phyloP scores from a whole-genome alignment of 2,888 invertebrate species.

The Xestia xanthographa region DNA sequence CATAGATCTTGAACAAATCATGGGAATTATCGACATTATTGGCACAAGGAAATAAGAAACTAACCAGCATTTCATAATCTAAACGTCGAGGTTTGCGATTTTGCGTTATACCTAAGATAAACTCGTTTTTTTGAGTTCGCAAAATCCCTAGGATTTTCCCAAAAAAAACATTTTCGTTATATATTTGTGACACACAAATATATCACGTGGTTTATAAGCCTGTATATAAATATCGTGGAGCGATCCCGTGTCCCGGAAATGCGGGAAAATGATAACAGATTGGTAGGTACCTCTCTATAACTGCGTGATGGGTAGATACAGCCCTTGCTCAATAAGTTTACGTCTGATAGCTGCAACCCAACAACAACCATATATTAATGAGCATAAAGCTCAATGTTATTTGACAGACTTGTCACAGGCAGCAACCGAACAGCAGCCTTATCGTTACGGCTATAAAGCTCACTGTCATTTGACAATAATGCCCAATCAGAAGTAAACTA shows the following conservation, averaged over 20 bases:
- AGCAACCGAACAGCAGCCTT: neutral
- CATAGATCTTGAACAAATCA: neutral
- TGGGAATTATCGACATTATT: neutral
- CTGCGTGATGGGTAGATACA: slow-evolving; percentile 16
- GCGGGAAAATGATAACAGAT: slow-evolving; percentile 57
- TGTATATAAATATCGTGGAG: slow-evolving; percentile 43
- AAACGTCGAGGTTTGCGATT: neutral
- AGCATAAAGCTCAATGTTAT: neutral
- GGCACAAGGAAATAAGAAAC: neutral
- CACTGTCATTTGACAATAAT: neutral
- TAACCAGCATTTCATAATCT: neutral
- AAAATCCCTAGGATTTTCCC: neutral
- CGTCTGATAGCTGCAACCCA: neutral
- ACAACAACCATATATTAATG: neutral
- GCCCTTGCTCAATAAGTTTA: neutral
- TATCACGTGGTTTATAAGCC: slow-evolving; percentile 15
- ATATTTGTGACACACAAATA: neutral
- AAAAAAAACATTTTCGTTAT: neutral
- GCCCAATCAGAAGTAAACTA: neutral
- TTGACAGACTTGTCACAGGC: neutral
- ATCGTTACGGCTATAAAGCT: neutral
- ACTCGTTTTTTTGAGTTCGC: neutral
- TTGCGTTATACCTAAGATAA: neutral
- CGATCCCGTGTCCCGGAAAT: slow-evolving; percentile 40
- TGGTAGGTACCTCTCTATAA: slow-evolving; percentile 31